phyloP scores from a whole-genome alignment of 2,113 vertebrate species.

The Channa argus region DNA sequence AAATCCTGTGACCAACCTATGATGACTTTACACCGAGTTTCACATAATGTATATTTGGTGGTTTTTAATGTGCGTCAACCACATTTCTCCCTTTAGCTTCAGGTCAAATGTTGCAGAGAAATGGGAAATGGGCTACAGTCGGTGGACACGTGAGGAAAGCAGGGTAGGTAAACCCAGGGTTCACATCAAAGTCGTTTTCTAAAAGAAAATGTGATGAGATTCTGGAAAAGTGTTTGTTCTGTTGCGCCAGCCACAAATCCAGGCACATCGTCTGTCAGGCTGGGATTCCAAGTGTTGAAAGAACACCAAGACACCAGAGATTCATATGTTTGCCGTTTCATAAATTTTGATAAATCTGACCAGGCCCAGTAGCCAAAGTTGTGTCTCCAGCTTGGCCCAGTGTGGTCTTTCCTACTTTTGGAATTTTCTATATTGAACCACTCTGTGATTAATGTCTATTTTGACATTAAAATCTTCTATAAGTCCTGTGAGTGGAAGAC shows the following conservation, averaged over 20 bases:
- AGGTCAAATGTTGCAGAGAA: constrained; percentile 19
- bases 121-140: not conserved
- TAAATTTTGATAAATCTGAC: constrained; percentile 75
- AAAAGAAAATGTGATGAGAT: constrained; percentile 52
- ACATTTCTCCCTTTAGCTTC: constrained; percentile 2
- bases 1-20: not conserved
- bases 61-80: not conserved
- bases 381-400: constrained; percentile 66
- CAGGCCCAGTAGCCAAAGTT: constrained; percentile 57
- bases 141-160: constrained; percentile 16
- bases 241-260: constrained; percentile 68
- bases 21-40: no score
- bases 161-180: constrained; percentile 30
- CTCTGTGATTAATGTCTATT: constrained; percentile 60
- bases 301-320: constrained; percentile 72
- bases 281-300: constrained; percentile 67
- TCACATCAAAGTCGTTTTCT: constrained; percentile 67
- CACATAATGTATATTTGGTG: not conserved
- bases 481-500: constrained; percentile 38
- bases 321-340: constrained; percentile 73
- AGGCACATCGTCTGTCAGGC: constrained; percentile 65
- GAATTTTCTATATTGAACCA: constrained; percentile 55
- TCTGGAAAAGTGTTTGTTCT: constrained; percentile 51
- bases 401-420: constrained; percentile 61
- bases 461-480: constrained; percentile 57